Base-by-base conservation (phyloP, 2,888 invertebrate species). In the Callosobruchus maculatus region DNA sequence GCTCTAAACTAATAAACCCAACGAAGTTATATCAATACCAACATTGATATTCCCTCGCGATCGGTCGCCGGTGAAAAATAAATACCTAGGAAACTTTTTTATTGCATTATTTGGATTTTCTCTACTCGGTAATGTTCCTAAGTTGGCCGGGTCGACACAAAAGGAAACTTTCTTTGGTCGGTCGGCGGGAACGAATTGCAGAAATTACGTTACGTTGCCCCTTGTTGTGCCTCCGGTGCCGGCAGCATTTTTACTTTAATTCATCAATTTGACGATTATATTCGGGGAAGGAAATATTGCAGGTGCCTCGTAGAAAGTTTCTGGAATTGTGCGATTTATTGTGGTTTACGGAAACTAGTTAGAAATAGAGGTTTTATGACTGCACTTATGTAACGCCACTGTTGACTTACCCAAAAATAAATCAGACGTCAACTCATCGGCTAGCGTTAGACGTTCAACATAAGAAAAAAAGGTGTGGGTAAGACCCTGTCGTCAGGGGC, bases 241-340 rank as follows among this genome's bases (percentile, higher is more conserved):
- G 26, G 20, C 20, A 22, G 26, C 70, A 70, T 70, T 70, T n/a
- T 70, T 70, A 70, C 70, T 70, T 70, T 70, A 70, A 70, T 70
- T 70, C 26, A 21, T 70, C 70, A 70, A 70, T 18, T 26, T 22
- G 70, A 21, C 26, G 22, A 70, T 70, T 70, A 70, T 70, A 49
- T 49, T 49, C 13, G 18, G 49, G 18, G 13, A 49, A 49, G 4
- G 49, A 49, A 49, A 49, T 49, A 49, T 49, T 49, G 49, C 49
- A 49, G 49, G 49, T 49, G 49, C 49, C 13, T 13, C 49, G 49
- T 49, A 49, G 13, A 49, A 49, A 49, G 5, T 49, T 49, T 49
- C 49, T 49, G 49, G 49, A 49, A 49, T 49, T 49, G 49, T 49
- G 49, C 49, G 49, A 1, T 49, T 49, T 49, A 49, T 49, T 49